Percentiles rank a stretch among this genome's conserved stretches.
Conservation (phyloP, 2,797 vertebrate genomes). For the Furcifer pardalis region DNA sequence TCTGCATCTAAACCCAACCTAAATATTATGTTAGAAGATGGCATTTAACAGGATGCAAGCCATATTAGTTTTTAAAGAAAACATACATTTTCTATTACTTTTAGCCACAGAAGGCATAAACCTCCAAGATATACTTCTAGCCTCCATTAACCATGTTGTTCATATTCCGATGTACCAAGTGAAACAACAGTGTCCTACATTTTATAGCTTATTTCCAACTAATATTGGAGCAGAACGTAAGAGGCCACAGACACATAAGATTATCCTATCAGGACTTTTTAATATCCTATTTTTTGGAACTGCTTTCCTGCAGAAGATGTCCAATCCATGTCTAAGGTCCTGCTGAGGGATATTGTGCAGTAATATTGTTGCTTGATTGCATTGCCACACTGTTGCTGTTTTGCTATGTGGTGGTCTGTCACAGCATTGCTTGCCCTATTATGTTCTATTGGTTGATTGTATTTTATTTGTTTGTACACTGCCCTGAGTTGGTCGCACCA, state of each 20-base stretch:
- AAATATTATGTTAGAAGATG: slow-evolving; percentile 69
- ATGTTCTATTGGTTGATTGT: too few species aligned
- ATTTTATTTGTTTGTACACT: too few species aligned
- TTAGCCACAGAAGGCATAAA: slow-evolving; percentile 57
- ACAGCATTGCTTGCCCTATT: too few species aligned
- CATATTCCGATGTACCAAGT: slow-evolving; percentile 29
- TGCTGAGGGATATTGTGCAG: too few species aligned
- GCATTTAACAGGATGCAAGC: slow-evolving; percentile 70
- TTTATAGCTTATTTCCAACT: slow-evolving; percentile 5
- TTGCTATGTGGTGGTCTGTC: too few species aligned
- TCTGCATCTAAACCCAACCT: slow-evolving; percentile 67
- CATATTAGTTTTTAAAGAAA: slow-evolving; percentile 60
- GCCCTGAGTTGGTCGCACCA: too few species aligned
- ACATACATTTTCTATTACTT: slow-evolving; percentile 65
- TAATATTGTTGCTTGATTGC: too few species aligned
- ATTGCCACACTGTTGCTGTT: too few species aligned
- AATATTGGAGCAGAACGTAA: not conserved
- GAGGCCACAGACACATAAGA: not conserved
- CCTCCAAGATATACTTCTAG: slow-evolving; percentile 48
- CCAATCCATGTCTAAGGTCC: not conserved
- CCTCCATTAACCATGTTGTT: slow-evolving; percentile 37
- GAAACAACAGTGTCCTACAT: slow-evolving; percentile 7
- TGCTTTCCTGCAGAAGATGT: not conserved
- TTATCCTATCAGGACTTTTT: not conserved
- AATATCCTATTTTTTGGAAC: too few species aligned